Evolutionary conservation across 2,888 invertebrate species (phyloP), one percentile per base, ranked within the genome.

Genomic region (Buathra laborator): DNA sequence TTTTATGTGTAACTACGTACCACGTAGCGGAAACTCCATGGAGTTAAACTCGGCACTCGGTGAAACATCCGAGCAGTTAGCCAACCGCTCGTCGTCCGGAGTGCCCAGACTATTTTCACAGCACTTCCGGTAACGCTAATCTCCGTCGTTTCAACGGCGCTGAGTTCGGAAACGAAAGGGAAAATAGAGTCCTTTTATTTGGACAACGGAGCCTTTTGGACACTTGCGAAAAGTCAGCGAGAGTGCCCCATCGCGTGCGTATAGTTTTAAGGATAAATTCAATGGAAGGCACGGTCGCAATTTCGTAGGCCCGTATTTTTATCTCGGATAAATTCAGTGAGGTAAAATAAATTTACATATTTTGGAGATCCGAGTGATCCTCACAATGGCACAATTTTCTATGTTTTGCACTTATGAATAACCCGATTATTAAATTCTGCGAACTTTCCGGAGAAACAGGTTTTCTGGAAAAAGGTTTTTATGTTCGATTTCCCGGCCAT

Each of bases 371-470:
- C 44, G 32, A 59, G 19, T 24, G 44, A 64, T 44, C 29, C 44
- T 59, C 29, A 43, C 48, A 48, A 75, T 43, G 37, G 10, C 44
- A 29, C 46, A 64, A 43, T 19, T 46, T 64, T 12, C 48, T 64
- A 44, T 64, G 7, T 37, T 9, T 12, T 3, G 10, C 7, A 10
- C 46, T 24, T 66, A 37, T n/a, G 70, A 44, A 67, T 70, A 79
- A 83, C 68, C 43, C 53, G 74, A 83, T 83, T 83, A 83, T 83
- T 80, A 76, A 83, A 80, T 83, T 83, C 79, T 62, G 46, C 44
- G 64, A 79, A 53, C 75, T 59, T 74, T 59, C 10, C 51, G 66
- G 51, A 66, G n/a, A 12, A 12, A n/a, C 12, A 43, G 19, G 19
- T n/a, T 56, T 44, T 46, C n/a, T 43, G n/a, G 9, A 7, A 37